phyloP scores from a whole-genome alignment of 92 coral and sea anemone genomes.

The Heliopora coerulea region DNA sequence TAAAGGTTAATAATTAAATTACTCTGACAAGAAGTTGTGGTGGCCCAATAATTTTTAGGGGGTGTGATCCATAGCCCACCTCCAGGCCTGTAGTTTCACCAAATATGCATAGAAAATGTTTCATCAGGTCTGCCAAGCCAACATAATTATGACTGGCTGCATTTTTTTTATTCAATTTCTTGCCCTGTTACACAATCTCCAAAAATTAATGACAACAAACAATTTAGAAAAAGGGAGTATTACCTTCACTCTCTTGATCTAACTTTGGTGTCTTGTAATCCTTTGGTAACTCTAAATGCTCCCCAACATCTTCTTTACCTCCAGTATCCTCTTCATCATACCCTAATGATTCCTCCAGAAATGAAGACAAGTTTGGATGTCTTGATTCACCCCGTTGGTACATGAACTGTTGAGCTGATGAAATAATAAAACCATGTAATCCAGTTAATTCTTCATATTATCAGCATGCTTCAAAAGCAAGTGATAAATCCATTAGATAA shows the following conservation, averaged over 20 bases:
- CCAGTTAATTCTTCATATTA: too few species aligned
- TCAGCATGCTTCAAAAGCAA: too few species aligned
- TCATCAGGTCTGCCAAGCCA: not conserved
- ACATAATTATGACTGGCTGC: not conserved
- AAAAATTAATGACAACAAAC: too few species aligned
- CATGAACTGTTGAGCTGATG: conserved; percentile 81
- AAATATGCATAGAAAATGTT: too few species aligned
- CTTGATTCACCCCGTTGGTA: conserved; percentile 80
- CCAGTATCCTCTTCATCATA: conserved; percentile 68
- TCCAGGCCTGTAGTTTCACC: too few species aligned
- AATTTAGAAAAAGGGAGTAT: not conserved
- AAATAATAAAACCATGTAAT: too few species aligned
- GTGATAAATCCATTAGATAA: too few species aligned
- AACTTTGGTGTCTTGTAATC: conserved; percentile 92
- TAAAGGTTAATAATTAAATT: too few species aligned
- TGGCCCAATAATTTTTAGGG: too few species aligned
- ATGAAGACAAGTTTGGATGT: conserved; percentile 61
- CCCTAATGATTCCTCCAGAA: conserved; percentile 65
- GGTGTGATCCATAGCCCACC: too few species aligned
- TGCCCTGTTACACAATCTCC: too few species aligned
- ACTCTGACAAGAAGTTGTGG: too few species aligned
- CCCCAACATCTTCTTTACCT: conserved; percentile 66
- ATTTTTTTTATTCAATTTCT: not conserved
- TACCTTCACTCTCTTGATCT: conserved; percentile 88
- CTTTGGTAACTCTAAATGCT: conserved; percentile 57